Evolutionary conservation across 2,113 vertebrate species (phyloP).

Genomic region (Procapra przewalskii): DNA sequence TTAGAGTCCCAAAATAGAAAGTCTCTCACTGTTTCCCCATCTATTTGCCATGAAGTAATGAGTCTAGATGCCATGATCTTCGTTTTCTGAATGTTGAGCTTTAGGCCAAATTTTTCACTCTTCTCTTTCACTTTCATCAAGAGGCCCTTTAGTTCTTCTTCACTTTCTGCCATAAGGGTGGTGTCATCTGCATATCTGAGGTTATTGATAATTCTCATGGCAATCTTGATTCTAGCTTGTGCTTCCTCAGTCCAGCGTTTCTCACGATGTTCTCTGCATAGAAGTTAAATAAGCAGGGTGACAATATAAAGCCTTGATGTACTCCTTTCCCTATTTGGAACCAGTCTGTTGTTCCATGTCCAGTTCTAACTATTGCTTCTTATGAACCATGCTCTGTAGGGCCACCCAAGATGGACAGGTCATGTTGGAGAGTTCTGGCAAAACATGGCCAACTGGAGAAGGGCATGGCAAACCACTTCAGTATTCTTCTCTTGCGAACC

Average conservation of each 20-base stretch:
- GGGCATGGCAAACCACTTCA: not conserved
- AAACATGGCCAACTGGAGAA: not conserved
- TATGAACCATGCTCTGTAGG: not conserved
- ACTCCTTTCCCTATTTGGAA: not conserved
- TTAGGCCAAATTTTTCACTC: not conserved
- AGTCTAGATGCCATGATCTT: not conserved
- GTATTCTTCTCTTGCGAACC: not conserved
- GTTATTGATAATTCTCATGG: not conserved
- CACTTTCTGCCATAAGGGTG: not conserved
- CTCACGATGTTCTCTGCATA: not conserved
- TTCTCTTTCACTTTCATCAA: not conserved
- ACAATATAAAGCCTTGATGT: not conserved
- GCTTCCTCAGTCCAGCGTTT: not conserved
- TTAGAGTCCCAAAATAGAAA: not conserved
- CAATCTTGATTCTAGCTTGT: not conserved
- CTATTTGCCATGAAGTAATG: not conserved
- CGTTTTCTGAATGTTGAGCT: not conserved
- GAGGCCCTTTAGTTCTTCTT: not conserved
- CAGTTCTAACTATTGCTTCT: not conserved
- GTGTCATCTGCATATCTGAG: not conserved
- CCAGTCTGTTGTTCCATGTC: not conserved
- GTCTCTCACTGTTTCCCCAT: not conserved
- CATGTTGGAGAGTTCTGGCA: not conserved
- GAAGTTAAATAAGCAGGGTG: not conserved
- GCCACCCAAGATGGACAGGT: not conserved